Percentiles rank a stretch among this genome's conserved stretches.
These are phyloP conservation scores for Drosophila leonis DNA, from an alignment of 2,888 invertebrate genomes.

Conservation along the genomic window DNA sequence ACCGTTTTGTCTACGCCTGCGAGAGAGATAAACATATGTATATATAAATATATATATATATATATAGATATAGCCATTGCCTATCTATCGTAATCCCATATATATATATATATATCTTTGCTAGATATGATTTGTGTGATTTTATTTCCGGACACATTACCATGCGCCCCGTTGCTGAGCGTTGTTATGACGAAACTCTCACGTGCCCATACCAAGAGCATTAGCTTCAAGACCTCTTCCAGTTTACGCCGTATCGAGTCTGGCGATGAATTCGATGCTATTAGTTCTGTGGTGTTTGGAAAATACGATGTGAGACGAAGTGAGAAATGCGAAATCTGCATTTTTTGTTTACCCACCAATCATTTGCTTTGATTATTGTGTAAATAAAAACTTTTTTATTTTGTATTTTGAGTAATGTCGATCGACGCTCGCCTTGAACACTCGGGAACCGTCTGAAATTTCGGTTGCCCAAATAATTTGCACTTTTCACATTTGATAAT, in stretches of 20 bases:
- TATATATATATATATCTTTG: slow-evolving; percentile 13
- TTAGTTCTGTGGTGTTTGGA: slow-evolving; percentile 71
- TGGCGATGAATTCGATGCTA: slow-evolving; percentile 80
- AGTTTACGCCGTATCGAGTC: slow-evolving; percentile 88
- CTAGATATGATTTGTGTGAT: slow-evolving; percentile 79
- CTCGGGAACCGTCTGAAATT: slow-evolving; percentile 11
- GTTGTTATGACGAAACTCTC: slow-evolving; percentile 90
- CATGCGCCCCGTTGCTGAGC: slow-evolving; percentile 88
- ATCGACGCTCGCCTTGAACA: slow-evolving; percentile 33
- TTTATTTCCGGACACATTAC: slow-evolving; percentile 85
- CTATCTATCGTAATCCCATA: slow-evolving; percentile 1
- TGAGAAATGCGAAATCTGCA: slow-evolving; percentile 1
- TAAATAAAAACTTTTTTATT: slow-evolving; percentile 40
- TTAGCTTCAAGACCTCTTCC: slow-evolving; percentile 92
- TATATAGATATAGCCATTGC: neutral
- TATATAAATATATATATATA: neutral
- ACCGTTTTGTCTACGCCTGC: slow-evolving; percentile 95
- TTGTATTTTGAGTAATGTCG: slow-evolving; percentile 29
- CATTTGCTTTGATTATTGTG: slow-evolving; percentile 57
- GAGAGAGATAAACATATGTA: neutral
- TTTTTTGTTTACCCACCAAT: slow-evolving; percentile 74
- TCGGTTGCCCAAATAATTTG: slow-evolving; percentile 16
- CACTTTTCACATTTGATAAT: slow-evolving; percentile 58
- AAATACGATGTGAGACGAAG: slow-evolving; percentile 10
- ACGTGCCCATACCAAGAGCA: slow-evolving; percentile 93